Base-by-base conservation (phyloP, 1,140 invertebrate species). In the Bacillus rossius region DNA sequence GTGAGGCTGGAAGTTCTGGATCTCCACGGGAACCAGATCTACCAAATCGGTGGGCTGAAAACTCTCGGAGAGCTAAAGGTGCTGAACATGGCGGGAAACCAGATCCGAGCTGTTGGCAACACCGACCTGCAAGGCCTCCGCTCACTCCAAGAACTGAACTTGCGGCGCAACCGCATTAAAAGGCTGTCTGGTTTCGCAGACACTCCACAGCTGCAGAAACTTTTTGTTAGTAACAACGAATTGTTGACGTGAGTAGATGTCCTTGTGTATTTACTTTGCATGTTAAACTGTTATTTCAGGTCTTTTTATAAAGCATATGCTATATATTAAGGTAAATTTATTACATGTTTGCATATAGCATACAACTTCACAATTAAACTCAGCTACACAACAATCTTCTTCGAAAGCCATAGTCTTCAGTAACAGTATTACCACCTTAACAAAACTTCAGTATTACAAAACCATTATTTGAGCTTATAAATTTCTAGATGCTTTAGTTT, bases 1-100 rank as follows among this genome's bases (percentile, higher is more conserved):
- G 71, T 78, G 23, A 88, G 89, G 72, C 72, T 93, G 60, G 90
- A 93, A 77, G 90, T 95, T n/a, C 73, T 95, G 49, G 92, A 96
- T 76, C 77, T 95, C 57, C 92, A 96, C 74, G 92, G 91, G 7
- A 95, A 95, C 76, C 87, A 91, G 71, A 88, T 95, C 61, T 76
- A 77, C 34, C 82, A 81, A 65, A 70, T 88, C 34, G 75, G 78
- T 29, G 84, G 85, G 41, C 70, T 89, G 34, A 77, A 74, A 37
- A 76, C 76, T 60, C 74, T 87, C 38, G 61, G 66, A 3, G 85
- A 91, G 61, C 74, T 96, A 2, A 91, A 94, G 75, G 91, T 95
- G 0, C 76, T 96, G 7, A 96, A 96, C 77, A 79, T 96, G 61
- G 92, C 92, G 37, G 92, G 92, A 1, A 96, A 96, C 74, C 85